Base-by-base conservation (phyloP, 2,888 invertebrate genomes). In the Cryptus viduatorius region DNA sequence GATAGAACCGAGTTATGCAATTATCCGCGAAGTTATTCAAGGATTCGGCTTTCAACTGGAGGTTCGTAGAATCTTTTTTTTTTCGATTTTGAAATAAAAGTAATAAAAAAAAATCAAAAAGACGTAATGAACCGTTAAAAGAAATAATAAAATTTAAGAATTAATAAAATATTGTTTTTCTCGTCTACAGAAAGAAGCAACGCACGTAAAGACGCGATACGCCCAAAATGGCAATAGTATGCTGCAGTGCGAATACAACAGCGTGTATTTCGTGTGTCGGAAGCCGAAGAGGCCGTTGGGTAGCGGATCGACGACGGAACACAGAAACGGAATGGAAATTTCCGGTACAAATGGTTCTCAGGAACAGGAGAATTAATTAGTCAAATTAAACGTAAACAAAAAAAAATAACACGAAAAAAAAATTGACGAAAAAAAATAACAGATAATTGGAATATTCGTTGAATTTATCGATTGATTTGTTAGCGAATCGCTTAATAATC, bases 201-300 rank as follows among this genome's bases (percentile, higher is more conserved):
- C 96, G 0, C 96, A 96, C 14, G 95, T 98, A 0, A 96, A 96
- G 90, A 97, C 98, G 53, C 96, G 97, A 90, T 99, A 99, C 94
- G 97, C 98, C 4, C 98, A 98, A 93, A 99, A 99, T 94, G 96
- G 97, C 0, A 95, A 96, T 84, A 98, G 98, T 0, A 98, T 99
- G 98, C 95, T 99, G 90, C 97, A 97, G 88, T 98, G 98, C 90
- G 97, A 97, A 90, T 99, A 99, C 90, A 96, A 97, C 90, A 98
- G 98, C 77, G 97, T 98, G 0, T 98, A 97, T 94, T 98, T 99
- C 94, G 97, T 98, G 1, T 98, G 98, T 90, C 95, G 96, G 89
- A 99, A 99, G 92, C 97, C 97, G 4, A 88, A 89, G 64, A 90
- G 88, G 82, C 80, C 87, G 61, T 76, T 85, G 16, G 88, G 89